Base-by-base conservation (phyloP, 2,888 invertebrate species). In the Agapetus fuscipes region DNA sequence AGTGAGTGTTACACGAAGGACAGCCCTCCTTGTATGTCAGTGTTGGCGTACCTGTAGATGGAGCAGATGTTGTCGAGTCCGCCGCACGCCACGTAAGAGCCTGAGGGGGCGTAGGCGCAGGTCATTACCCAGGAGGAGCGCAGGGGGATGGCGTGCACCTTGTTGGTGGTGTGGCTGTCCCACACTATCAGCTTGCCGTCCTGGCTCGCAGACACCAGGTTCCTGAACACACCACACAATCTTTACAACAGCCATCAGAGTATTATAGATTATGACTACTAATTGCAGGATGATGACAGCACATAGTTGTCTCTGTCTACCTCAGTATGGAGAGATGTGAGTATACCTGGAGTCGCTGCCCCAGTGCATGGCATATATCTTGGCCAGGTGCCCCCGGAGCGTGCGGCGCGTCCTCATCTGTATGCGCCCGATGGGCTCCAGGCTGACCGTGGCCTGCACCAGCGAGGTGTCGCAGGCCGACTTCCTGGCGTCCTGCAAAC, bases 291-390 rank as follows among this genome's bases (percentile, higher is more conserved):
- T 20, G 20, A 20, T 20, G 20, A n/a, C n/a, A n/a, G n/a, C n/a
- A n/a, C n/a, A n/a, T n/a, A n/a, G n/a, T n/a, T n/a, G n/a, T n/a
- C n/a, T n/a, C n/a, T n/a, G n/a, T n/a, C n/a, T 9, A 20, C 20
- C 9, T 9, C 20, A 20, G 13, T 25, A 14, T 12, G 12, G 12
- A 9, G 11, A n/a, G n/a, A n/a, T n/a, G n/a, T n/a, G n/a, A n/a
- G n/a, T 17, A 15, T 52, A 70, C 70, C 70, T 83, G 53, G 95
- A 95, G 70, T 98, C 98, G 57, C 91, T 90, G 56, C 96, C 96
- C 98, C 98, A 98, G 69, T 99, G 98, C 98, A 99, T 99, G 54
- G 98, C 98, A 72, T 99, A 99, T 67, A 98, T 99, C 81, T 98
- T 98, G 60, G 98, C 98, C 71, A 99, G 80, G 69, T 98, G 98